Percentiles rank a stretch among this genome's conserved stretches.
Conservation (phyloP, 2,113 vertebrate genomes). For the Elgaria multicarinata region DNA sequence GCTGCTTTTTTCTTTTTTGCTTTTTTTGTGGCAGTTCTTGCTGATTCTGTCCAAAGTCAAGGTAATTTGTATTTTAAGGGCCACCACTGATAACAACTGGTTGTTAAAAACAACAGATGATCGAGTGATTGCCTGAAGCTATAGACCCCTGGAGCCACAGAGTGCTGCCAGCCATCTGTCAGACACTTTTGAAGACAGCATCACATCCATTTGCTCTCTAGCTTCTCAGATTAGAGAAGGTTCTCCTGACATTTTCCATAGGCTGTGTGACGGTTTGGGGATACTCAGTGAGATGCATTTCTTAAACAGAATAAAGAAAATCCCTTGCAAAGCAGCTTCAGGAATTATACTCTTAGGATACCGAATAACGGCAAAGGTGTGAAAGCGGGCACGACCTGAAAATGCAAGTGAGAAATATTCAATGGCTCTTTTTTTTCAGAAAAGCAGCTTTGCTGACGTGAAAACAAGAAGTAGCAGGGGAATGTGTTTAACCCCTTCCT, state of each 20-base stretch:
- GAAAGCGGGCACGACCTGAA: not conserved
- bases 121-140: accelerated
- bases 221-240: not conserved
- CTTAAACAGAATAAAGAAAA: slow-evolving; percentile 23
- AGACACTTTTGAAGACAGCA: not conserved
- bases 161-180: not conserved
- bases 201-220: slow-evolving; percentile 2
- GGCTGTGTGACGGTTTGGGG: not conserved
- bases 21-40: not conserved
- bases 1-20: not conserved
- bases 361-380: not conserved
- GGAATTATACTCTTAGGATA: not conserved
- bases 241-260: slow-evolving; percentile 19
- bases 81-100: not conserved
- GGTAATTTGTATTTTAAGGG: not conserved
- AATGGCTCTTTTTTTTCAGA: not conserved
- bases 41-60: slow-evolving; percentile 17
- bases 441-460: not conserved
- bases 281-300: not conserved
- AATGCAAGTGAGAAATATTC: not conserved
- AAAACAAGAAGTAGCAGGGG: not conserved
- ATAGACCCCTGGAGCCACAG: not conserved
- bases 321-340: not conserved
- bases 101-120: slow-evolving; percentile 13
- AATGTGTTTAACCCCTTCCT: not conserved